Base-by-base conservation (phyloP, 2,113 vertebrate species). In the Nematolebias whitei region DNA sequence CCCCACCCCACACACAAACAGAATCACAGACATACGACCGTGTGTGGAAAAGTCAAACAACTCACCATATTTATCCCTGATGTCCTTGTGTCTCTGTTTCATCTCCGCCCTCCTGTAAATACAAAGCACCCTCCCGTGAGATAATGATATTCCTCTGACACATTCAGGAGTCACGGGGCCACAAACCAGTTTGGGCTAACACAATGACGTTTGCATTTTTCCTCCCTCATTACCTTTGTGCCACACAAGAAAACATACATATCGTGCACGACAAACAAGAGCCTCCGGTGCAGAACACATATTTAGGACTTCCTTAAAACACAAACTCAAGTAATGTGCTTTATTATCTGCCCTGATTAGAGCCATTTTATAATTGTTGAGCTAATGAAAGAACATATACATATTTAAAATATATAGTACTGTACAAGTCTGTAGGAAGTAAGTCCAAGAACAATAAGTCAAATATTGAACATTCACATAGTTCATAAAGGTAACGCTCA, bases 11-110 rank as follows among this genome's bases (percentile, higher is more conserved):
- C 45, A 19, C n/a, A 49, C n/a, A 49, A 49, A 49, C 20, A 8
- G 13, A 2, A 15, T 12, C 26, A 32, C 14, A n/a, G 24, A 53
- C 19, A 54, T 2, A 24, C 18, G 2, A 11, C 15, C 19, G 41
- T 16, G 41, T 5, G 1, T 41, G 9, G 5, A 35, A 24, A 24
- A 24, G 18, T 12, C 20, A 16, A 10, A 64, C 14, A 1, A 5
- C 88, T 91, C 88, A 99, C 97, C 98, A 0, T 99, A 99, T 93
- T 99, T 98, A 22, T 91, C 93, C 64, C 97, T 93, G 80, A 99
- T 97, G 79, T 99, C 97, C 2, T 98, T 95, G 1, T 99, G 98
- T 67, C 95, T 93, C 19, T 90, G 85, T 59, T 93, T 96, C 96
- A 98, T 96, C 83, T 98, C 96, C 1, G 92, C 86, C 84, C 92